Evolutionary conservation across 2,113 vertebrate species (phyloP).

Genomic region (Eurypyga helias): DNA sequence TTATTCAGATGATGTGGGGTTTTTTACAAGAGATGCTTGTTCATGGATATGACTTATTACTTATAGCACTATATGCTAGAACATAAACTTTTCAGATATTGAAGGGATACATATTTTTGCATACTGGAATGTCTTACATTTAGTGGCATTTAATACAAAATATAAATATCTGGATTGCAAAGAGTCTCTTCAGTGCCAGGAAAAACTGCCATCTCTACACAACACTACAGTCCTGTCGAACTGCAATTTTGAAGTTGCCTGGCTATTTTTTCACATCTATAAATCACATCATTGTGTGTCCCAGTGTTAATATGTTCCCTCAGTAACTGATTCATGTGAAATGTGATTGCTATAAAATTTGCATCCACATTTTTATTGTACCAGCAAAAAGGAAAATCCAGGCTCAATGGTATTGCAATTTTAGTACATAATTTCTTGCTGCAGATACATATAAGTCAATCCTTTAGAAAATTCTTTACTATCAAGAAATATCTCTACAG

Average conservation of each 20-base stretch:
- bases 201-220: not conserved
- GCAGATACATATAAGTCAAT: not conserved
- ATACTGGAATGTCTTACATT: not conserved
- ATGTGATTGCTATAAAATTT: not conserved
- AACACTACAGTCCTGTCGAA: not conserved
- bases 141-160: not conserved
- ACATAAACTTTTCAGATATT: not conserved
- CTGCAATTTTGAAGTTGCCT: not conserved
- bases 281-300: not conserved
- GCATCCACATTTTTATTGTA: not conserved
- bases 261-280: not conserved
- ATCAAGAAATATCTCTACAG: not conserved
- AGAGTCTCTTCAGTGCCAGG: not conserved
- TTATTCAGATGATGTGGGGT: accelerated
- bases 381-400: not conserved
- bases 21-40: not conserved
- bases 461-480: not conserved
- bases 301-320: not conserved
- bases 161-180: not conserved
- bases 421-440: not conserved
- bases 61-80: not conserved
- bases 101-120: not conserved
- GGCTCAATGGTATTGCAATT: not conserved
- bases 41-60: not conserved
- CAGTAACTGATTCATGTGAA: not conserved